Base-by-base conservation (phyloP, 2,113 vertebrate species). In the Neodontobutis hainanensis region DNA sequence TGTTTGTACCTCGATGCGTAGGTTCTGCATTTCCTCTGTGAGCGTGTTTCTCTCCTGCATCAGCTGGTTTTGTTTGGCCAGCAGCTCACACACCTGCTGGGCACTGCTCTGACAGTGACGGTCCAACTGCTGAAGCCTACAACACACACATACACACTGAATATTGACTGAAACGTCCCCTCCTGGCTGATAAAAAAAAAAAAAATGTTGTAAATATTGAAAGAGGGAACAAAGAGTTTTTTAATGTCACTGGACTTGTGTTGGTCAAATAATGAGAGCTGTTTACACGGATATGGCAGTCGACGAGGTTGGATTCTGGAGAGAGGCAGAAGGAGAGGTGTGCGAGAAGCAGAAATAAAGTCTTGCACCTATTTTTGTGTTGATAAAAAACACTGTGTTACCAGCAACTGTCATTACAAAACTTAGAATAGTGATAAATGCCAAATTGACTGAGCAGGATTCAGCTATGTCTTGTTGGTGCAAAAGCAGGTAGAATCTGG, bases 81-180 rank as follows among this genome's bases (percentile, higher is more conserved):
- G 94, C 68, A 99, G 79, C 88, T 95, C 94, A 79, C 94, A 92
- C 86, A 97, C 92, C 88, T 98, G 96, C 92, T 93, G 95, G 66
- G 95, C 94, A 27, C 95, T 94, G 86, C 85, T 86, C 92, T 97
- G 95, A 90, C 96, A 92, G 81, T 96, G 94, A 86, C 91, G 91
- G 82, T 97, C 96, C 90, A 97, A 93, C 91, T 98, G 95, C 83
- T 91, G 89, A 80, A 99, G 92, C 90, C 97, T 99, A 90, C 47
- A 79, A 75, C 74, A 87, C 66, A 82, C 70, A 81, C 59, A 74
- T 73, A 70, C 68, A 62, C 58, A 63, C 71, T 68, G 19, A 70
- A 56, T 73, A 76, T 71, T 80, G 68, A 78, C 62, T 74, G 58
- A 73, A 64, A 73, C 32, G 11, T 58, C 70, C 64, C 73, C 69